Conservation (phyloP, 2,888 invertebrate species). For the Scotopteryx bipunctaria region DNA sequence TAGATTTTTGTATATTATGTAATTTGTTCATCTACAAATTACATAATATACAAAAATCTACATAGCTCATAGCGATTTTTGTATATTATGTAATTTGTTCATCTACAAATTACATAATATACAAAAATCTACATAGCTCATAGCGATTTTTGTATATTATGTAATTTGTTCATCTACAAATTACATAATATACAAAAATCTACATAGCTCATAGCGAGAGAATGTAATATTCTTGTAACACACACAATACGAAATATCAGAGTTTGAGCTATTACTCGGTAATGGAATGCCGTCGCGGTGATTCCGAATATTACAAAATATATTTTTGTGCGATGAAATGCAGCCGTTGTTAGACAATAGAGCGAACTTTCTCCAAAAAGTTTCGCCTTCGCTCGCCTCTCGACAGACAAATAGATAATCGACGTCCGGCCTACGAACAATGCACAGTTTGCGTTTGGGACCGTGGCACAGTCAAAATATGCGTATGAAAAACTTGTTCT, state of each 20-base stretch:
- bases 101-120: too few relatives aligned
- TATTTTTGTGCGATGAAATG: slow-evolving; percentile 36
- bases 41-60: too few relatives aligned
- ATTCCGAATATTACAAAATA: slow-evolving; percentile 35
- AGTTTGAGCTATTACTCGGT: slow-evolving; percentile 4
- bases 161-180: slow-evolving; percentile 12
- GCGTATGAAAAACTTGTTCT: too few relatives aligned
- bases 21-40: slow-evolving; percentile 8
- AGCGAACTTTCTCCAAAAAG: slow-evolving; percentile 35
- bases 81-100: too few relatives aligned
- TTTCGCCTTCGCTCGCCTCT: slow-evolving; percentile 18
- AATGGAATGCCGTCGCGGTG: slow-evolving; percentile 19
- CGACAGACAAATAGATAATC: slow-evolving; percentile 27
- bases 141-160: too few relatives aligned
- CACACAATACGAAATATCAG: slow-evolving; percentile 4
- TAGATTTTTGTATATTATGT: neutral
- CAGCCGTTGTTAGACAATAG: slow-evolving; percentile 32
- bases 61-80: too few relatives aligned
- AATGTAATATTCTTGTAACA: slow-evolving; percentile 8
- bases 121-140: too few relatives aligned
- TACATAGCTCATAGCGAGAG: neutral
- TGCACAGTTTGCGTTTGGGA: neutral
- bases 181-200: neutral
- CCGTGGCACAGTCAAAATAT: neutral
- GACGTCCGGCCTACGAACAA: slow-evolving; percentile 14